These are phyloP conservation scores for Tromatobia lineatoria DNA, from an alignment of 2,888 invertebrate species.

Conservation along the genomic window DNA sequence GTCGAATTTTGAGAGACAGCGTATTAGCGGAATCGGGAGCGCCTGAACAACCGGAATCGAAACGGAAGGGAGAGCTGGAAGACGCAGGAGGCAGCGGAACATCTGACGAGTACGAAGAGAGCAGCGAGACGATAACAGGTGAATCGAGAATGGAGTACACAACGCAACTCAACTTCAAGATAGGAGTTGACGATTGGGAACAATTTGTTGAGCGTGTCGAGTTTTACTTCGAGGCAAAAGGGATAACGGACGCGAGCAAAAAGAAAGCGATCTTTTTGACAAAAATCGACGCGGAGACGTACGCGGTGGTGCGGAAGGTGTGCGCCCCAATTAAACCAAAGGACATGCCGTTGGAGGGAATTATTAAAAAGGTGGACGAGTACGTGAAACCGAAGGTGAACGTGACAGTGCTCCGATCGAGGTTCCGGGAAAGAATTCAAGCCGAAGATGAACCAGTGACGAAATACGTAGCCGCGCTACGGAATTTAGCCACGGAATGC, in stretches of 20 bases:
- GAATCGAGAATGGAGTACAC: constrained; percentile 4
- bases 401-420: background rate
- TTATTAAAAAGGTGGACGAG: background rate
- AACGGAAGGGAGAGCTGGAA: background rate
- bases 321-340: constrained; percentile 1
- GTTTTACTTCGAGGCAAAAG: constrained; percentile 34
- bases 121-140: background rate
- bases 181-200: constrained; percentile 54
- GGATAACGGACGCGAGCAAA: constrained; percentile 34
- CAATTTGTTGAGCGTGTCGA: constrained; percentile 59
- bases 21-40: background rate
- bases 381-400: constrained; percentile 8
- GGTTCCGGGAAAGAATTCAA: constrained; percentile 4
- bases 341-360: background rate
- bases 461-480: background rate
- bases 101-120: background rate
- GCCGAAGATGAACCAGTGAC: background rate
- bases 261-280: constrained; percentile 56
- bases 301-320: constrained; percentile 31
- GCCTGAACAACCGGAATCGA: too few species aligned
- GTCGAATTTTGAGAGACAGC: background rate
- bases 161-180: constrained; percentile 41
- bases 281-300: constrained; percentile 55
- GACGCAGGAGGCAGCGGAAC: background rate
- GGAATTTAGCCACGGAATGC: background rate